Conservation (phyloP, 2,113 vertebrate genomes). For the Ahaetulla prasina region DNA sequence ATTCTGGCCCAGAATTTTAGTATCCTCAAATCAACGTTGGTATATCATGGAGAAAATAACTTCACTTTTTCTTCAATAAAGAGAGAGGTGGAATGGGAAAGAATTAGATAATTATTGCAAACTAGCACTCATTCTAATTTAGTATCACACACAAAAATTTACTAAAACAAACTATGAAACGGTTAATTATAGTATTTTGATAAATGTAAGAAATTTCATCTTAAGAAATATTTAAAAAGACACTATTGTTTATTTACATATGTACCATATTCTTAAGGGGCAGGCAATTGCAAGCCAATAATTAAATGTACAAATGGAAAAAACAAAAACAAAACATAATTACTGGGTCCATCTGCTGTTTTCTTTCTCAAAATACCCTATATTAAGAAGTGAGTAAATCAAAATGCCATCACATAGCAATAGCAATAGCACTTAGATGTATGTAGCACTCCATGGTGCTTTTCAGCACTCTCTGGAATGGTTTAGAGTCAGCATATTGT, state of each 20-base stretch:
- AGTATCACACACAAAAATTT: not conserved
- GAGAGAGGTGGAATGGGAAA: not conserved
- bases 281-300: not conserved
- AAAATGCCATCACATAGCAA: not conserved
- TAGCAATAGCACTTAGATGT: not conserved
- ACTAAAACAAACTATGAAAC: not conserved
- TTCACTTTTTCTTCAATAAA: not conserved
- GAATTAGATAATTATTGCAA: not conserved
- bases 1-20: not conserved
- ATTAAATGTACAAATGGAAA: not conserved
- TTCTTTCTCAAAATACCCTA: not conserved
- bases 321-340: not conserved
- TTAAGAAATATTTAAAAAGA: not conserved
- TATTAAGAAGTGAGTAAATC: not conserved
- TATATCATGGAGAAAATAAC: not conserved
- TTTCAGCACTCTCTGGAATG: not conserved
- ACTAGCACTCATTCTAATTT: not conserved
- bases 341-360: not conserved
- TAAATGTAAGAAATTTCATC: not conserved
- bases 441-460: not conserved
- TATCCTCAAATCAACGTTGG: not conserved
- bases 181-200: not conserved
- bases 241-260: not conserved
- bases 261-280: not conserved
- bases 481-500: not conserved